Evolutionary conservation across 2,113 vertebrate genomes (phyloP).

Genomic region (Periophthalmodon schlosseri): DNA sequence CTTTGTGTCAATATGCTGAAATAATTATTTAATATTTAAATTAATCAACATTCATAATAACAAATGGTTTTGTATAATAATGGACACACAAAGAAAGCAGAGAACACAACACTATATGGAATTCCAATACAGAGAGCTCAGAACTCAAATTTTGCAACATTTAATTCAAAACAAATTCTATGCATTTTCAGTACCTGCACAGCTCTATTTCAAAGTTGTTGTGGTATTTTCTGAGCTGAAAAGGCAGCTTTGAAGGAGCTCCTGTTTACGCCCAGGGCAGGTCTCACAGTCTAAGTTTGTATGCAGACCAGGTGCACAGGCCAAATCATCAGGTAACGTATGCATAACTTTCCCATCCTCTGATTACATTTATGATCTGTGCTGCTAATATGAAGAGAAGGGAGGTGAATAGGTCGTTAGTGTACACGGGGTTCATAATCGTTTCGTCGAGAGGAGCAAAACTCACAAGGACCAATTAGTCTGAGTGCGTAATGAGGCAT

Average conservation of each 20-base stretch:
- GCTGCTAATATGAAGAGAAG: constrained; percentile 40
- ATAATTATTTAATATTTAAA: neutral
- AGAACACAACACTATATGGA: neutral
- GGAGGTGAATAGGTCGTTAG: constrained; percentile 43
- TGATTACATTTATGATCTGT: constrained; percentile 51
- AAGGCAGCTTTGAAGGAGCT: constrained; percentile 48
- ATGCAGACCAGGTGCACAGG: constrained; percentile 47
- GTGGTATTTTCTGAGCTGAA: constrained; percentile 24
- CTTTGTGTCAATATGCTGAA: neutral
- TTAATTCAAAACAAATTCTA: constrained; percentile 32
- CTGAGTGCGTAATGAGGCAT: constrained; percentile 46
- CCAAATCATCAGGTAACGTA: constrained; percentile 49
- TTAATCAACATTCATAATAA: neutral
- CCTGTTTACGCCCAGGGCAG: constrained; percentile 55
- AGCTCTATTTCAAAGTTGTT: constrained; percentile 25
- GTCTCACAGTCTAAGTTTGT: constrained; percentile 32
- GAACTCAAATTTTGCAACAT: neutral
- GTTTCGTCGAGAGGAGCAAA: constrained; percentile 31
- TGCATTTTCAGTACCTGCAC: constrained; percentile 29
- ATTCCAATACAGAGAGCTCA: neutral
- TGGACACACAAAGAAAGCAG: neutral
- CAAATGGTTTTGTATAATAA: neutral
- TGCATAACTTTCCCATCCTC: constrained; percentile 51
- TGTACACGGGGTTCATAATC: constrained; percentile 39
- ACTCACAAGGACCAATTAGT: constrained; percentile 36